These are phyloP conservation scores for Alentia gelatinosa DNA, from an alignment of 2,888 invertebrate species.

Conservation along the genomic window DNA sequence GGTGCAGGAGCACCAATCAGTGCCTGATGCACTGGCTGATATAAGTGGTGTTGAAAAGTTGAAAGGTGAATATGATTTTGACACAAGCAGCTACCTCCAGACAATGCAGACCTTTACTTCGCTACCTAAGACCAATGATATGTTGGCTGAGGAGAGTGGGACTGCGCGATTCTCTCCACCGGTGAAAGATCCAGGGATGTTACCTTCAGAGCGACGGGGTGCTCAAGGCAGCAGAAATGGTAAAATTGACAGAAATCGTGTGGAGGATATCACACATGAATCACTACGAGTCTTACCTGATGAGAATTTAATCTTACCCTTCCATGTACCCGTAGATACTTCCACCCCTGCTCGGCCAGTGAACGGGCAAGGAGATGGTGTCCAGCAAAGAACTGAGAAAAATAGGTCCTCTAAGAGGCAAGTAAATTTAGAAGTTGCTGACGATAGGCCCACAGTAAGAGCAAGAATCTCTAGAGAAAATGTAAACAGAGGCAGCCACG, in stretches of 20 bases:
- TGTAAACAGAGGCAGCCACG: not conserved
- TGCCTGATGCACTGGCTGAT: not conserved
- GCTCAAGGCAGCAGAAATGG: not conserved
- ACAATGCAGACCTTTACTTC: slow-evolving; percentile 41
- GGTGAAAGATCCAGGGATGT: slow-evolving; percentile 34
- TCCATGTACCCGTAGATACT: not conserved
- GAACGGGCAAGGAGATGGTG: not conserved
- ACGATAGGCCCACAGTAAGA: too few species aligned
- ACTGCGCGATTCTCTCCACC: slow-evolving; percentile 36
- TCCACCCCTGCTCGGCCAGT: not conserved
- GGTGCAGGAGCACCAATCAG: not conserved
- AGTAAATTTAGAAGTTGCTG: not conserved
- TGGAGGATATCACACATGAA: not conserved
- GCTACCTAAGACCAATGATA: not conserved
- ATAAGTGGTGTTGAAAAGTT: not conserved
- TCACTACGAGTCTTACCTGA: not conserved
- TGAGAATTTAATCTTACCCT: slow-evolving; percentile 6
- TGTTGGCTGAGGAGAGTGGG: not conserved
- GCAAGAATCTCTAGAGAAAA: too few species aligned
- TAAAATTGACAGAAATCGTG: not conserved
- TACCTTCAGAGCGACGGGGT: not conserved
- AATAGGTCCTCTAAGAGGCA: not conserved
- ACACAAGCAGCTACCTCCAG: slow-evolving; percentile 31
- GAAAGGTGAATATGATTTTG: slow-evolving; percentile 49
- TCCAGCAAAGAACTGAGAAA: not conserved